phyloP scores from a whole-genome alignment of 1,140 invertebrate species.

The Drosophila lowei region DNA sequence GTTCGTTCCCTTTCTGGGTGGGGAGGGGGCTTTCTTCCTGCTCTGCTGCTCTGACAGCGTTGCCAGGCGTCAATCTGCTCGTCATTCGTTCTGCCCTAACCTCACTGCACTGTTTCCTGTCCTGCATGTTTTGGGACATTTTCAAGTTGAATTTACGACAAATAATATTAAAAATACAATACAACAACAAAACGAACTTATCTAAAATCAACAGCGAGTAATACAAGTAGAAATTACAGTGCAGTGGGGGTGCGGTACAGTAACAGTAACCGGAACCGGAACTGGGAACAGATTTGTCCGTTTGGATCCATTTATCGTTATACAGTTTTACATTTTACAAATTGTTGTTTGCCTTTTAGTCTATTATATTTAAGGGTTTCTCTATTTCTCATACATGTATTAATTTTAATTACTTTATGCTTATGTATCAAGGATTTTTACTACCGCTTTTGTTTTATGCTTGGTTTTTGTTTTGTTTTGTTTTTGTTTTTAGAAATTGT shows the following conservation, averaged over 20 bases:
- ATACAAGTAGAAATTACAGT: conserved; percentile 3
- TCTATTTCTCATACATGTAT: conserved; percentile 54
- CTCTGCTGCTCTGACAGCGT: neutral
- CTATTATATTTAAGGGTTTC: conserved; percentile 54
- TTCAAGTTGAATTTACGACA: conserved; percentile 24
- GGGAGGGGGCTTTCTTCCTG: no score
- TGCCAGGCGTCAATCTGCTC: conserved; percentile 3
- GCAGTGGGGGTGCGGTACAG: conserved; percentile 21
- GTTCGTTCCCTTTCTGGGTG: no score
- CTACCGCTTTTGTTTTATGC: conserved; percentile 60
- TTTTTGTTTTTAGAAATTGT: conserved; percentile 47
- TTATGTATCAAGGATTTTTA: conserved; percentile 78
- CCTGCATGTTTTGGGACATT: neutral
- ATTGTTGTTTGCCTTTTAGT: conserved; percentile 40
- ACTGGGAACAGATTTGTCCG: neutral
- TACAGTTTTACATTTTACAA: conserved; percentile 62
- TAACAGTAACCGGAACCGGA: no score
- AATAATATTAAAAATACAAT: conserved; percentile 43
- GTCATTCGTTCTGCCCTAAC: conserved; percentile 2
- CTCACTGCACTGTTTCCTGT: conserved; percentile 19
- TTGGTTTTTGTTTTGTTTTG: conserved; percentile 24
- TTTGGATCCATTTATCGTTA: conserved; percentile 48
- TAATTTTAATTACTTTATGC: conserved; percentile 73
- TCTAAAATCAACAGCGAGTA: conserved; percentile 12
- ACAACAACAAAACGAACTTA: conserved; percentile 41